phyloP scores from a whole-genome alignment of 2,113 vertebrate species.

The Burhinus bistriatus region DNA sequence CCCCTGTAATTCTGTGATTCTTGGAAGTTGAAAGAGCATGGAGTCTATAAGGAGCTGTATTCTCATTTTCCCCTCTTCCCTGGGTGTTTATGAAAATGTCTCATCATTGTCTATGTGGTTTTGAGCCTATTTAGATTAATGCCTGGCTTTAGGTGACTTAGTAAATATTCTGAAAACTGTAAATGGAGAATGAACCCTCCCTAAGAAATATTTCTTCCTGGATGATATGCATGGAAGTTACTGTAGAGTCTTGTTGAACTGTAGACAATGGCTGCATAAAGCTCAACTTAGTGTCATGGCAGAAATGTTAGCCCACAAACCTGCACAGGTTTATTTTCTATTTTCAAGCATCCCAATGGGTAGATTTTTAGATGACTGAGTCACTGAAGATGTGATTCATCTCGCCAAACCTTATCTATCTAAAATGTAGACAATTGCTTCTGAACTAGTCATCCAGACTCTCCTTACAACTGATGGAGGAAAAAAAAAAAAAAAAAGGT shows the following conservation, averaged over 20 bases:
- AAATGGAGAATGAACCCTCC: not conserved
- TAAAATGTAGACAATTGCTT: not conserved
- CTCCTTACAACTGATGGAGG: not conserved
- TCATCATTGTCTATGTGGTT: not conserved
- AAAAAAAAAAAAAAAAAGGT: accelerated
- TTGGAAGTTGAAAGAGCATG: not conserved
- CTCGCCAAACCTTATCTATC: not conserved
- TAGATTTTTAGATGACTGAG: not conserved
- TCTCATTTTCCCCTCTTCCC: not conserved
- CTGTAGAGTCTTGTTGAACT: not conserved
- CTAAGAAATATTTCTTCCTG: not conserved
- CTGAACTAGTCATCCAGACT: not conserved
- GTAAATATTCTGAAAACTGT: not conserved
- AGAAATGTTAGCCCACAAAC: not conserved
- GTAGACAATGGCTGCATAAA: not conserved
- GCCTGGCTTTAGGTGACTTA: not conserved
- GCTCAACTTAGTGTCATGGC: not conserved
- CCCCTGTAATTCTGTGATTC: too few relatives aligned
- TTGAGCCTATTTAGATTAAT: not conserved
- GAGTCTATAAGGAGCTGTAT: not conserved
- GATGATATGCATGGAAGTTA: not conserved
- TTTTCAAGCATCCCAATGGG: not conserved
- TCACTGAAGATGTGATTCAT: not conserved
- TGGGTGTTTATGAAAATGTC: not conserved
- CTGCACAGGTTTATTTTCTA: not conserved